Evolutionary conservation across 2,888 invertebrate genomes (phyloP).

Genomic region (Acrocyrtus sp.): DNA sequence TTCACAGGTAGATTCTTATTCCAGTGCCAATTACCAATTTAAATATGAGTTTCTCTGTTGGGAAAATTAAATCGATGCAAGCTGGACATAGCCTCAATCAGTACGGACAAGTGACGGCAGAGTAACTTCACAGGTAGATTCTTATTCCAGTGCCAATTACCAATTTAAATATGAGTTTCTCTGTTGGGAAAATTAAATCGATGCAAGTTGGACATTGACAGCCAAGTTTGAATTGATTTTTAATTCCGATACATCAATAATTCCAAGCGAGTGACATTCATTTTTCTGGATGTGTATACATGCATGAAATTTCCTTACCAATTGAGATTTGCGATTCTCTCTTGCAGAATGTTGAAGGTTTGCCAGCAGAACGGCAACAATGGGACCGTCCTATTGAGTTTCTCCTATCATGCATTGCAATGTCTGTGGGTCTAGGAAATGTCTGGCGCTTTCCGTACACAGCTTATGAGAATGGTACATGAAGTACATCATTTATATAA

Average conservation of each 20-base stretch:
- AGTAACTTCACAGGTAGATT: conserved; percentile 11
- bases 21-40: too few species aligned
- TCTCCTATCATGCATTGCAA: conserved; percentile 42
- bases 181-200: too few species aligned
- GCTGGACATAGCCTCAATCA: too few species aligned
- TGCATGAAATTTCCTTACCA: not conserved
- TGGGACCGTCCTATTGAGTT: conserved; percentile 50
- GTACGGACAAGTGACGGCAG: conserved; percentile 7
- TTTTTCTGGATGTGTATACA: not conserved
- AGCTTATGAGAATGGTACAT: conserved; percentile 27
- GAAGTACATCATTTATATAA: not conserved
- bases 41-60: too few species aligned
- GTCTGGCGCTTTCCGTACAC: conserved; percentile 22
- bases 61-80: too few species aligned
- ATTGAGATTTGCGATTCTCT: not conserved
- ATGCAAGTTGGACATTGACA: too few species aligned
- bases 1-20: conserved; percentile 10
- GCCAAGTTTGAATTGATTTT: too few species aligned
- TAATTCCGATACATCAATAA: too few species aligned
- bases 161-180: too few species aligned
- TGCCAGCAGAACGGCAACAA: conserved; percentile 31
- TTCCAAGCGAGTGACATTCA: not conserved
- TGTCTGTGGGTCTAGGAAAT: conserved; percentile 50
- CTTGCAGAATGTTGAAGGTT: conserved; percentile 34
- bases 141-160: too few species aligned